Percentiles rank a stretch among this genome's conserved stretches.
These are phyloP conservation scores for Chaenodraco wilsoni DNA, from an alignment of 2,797 vertebrate species.

Conservation along the genomic window DNA sequence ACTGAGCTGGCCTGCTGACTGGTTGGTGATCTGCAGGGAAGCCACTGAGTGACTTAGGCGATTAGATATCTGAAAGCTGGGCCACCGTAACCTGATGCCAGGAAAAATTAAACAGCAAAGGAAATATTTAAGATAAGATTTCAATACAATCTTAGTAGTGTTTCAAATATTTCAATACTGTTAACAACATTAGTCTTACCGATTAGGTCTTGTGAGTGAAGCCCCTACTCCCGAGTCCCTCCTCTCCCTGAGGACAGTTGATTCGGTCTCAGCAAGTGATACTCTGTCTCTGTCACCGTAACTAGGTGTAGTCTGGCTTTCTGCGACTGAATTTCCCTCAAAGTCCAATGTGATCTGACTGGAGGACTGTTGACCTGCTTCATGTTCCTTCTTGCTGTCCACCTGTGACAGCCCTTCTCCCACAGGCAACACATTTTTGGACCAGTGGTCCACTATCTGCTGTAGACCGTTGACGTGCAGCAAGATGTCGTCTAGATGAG, in stretches of 20 bases:
- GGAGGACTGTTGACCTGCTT: slow-evolving; percentile 79
- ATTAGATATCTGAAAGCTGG: slow-evolving; percentile 96
- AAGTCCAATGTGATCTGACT: slow-evolving; percentile 92
- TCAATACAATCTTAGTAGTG: background rate
- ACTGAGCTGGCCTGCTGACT: slow-evolving; percentile 93
- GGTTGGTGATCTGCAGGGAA: slow-evolving; percentile 93
- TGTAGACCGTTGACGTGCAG: slow-evolving; percentile 93
- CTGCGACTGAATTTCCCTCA: slow-evolving; percentile 91
- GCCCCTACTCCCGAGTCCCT: slow-evolving; percentile 97
- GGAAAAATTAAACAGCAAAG: slow-evolving; percentile 18
- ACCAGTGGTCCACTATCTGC: slow-evolving; percentile 95
- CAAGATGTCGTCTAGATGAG: slow-evolving; percentile 93
- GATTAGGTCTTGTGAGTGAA: slow-evolving; percentile 93
- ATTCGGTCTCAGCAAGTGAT: slow-evolving; percentile 90
- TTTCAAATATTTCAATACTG: background rate
- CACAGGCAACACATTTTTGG: slow-evolving; percentile 87
- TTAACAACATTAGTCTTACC: slow-evolving; percentile 77
- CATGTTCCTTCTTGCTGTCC: slow-evolving; percentile 64
- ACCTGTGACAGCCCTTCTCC: slow-evolving; percentile 72
- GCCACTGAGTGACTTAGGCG: slow-evolving; percentile 87
- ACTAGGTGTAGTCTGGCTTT: slow-evolving; percentile 88
- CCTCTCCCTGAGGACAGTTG: slow-evolving; percentile 88
- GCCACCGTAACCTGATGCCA: slow-evolving; percentile 90
- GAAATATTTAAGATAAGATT: background rate
- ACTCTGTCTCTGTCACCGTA: slow-evolving; percentile 89